Percentiles rank a stretch among this genome's conserved stretches.
Conservation (phyloP, 2,888 invertebrate genomes). For the Luperina testacea region DNA sequence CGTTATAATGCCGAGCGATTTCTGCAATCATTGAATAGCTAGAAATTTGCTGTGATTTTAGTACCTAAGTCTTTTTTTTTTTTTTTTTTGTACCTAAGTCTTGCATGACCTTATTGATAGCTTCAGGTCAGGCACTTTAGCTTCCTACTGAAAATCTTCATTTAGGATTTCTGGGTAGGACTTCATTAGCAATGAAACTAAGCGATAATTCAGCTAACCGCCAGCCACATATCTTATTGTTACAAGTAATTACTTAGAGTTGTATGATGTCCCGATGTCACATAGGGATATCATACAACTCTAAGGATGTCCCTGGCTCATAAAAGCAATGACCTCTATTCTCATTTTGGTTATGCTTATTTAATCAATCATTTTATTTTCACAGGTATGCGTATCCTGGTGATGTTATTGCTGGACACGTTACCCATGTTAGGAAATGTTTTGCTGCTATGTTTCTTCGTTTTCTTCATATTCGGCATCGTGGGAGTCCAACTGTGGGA, state of each 20-base stretch:
- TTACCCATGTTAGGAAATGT: slow-evolving; percentile 99
- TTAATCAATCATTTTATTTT: slow-evolving; percentile 41
- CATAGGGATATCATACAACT: too few relatives aligned
- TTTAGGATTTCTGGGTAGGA: slow-evolving; percentile 8
- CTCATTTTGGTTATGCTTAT: background rate
- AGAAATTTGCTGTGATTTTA: slow-evolving; percentile 2
- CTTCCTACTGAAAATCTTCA: slow-evolving; percentile 34
- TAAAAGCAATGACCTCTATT: slow-evolving; percentile 8
- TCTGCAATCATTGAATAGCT: slow-evolving; percentile 11
- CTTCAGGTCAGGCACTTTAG: slow-evolving; percentile 9
- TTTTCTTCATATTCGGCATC: slow-evolving; percentile 99
- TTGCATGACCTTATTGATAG: slow-evolving; percentile 6
- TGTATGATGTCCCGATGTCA: background rate
- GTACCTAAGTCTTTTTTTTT: background rate
- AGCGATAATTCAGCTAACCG: slow-evolving; percentile 12
- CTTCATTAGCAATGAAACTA: slow-evolving; percentile 20
- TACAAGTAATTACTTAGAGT: slow-evolving; percentile 5
- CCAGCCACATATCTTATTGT: slow-evolving; percentile 11
- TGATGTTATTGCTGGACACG: slow-evolving; percentile 99
- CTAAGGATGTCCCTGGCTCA: background rate
- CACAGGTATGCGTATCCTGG: slow-evolving; percentile 99
- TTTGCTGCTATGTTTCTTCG: slow-evolving; percentile 99
- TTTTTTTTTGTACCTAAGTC: slow-evolving; percentile 4
- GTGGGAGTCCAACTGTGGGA: slow-evolving; percentile 99
- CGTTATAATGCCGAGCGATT: slow-evolving; percentile 2